Evolutionary conservation across 1,140 invertebrate genomes (phyloP).

Genomic region (Sinonovacula constricta): DNA sequence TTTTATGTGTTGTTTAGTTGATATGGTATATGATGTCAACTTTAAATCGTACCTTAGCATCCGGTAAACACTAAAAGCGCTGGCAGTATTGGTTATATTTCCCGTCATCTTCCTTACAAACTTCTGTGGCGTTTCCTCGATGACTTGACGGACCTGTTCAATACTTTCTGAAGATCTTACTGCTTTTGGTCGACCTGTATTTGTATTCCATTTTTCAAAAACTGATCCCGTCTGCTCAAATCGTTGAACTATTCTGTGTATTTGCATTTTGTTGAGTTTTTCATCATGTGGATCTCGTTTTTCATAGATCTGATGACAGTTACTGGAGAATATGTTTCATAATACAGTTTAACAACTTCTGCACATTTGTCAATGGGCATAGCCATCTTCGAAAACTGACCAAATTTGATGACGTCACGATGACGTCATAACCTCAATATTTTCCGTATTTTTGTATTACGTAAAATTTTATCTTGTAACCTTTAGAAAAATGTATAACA

Average conservation of each 20-base stretch:
- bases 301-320: conserved; percentile 15
- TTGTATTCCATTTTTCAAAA: not conserved
- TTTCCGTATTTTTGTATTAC: conserved; percentile 7
- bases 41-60: conserved; percentile 23
- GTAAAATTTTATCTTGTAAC: not conserved
- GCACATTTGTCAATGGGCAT: conserved; percentile 1
- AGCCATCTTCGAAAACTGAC: conserved; percentile 5
- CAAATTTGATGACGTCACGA: conserved; percentile 3
- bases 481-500: not conserved
- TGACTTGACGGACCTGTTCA: not conserved
- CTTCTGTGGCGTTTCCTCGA: conserved; percentile 17
- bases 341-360: conserved; percentile 20
- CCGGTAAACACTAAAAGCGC: conserved; percentile 14
- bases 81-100: conserved; percentile 12
- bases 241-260: conserved; percentile 16
- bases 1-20: conserved; percentile 22
- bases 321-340: conserved; percentile 1
- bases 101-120: not conserved
- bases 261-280: not conserved
- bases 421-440: not conserved
- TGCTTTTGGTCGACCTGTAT: conserved; percentile 11
- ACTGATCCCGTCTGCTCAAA: conserved; percentile 13
- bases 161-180: conserved; percentile 5
- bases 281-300: not conserved
- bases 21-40: conserved; percentile 8